Base-by-base conservation (phyloP, 2,797 vertebrate genomes). In the Onychomys leucogaster region DNA sequence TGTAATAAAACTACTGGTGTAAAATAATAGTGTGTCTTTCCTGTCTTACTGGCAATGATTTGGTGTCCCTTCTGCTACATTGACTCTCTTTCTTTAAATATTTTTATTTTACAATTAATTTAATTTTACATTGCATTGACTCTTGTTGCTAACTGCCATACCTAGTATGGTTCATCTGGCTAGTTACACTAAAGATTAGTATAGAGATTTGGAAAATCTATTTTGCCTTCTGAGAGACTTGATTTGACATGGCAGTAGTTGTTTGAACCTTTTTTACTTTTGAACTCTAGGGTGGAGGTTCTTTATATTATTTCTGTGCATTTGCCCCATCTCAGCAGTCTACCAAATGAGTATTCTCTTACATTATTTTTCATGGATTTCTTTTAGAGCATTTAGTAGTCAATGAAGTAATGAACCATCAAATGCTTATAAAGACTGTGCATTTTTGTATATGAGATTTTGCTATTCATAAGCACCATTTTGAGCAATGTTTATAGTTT, bases 1-100 rank as follows among this genome's bases (percentile, higher is more conserved):
- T 98, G 98, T 98, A 99, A 98, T 98, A 98, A 98, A 98, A 97
- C 98, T 97, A 97, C 69, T 98, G 97, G 97, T 98, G 98, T 98
- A 97, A 98, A 98, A 95, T 61, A 95, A 80, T 63, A 55, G 81
- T 55, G 57, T 90, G 87, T 59, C 90, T 97, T 0, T 77, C 96
- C 91, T 93, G 81, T 96, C 77, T 90, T 88, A 21, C 65, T 96
- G 89, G 78, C 84, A 49, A 34, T 83, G 32, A 34, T 82, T 77
- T 97, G 92, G 61, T 52, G 76, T 91, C 61, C 49, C 90, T 93
- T 67, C 83, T 82, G 29, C 92, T 85, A 91, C 49, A 37, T 65
- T 8, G 34, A 23, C 11, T 55, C 49, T 52, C 16, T 55, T 55
- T 55, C n/a, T 52, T 14, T 14, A 49, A 49, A 55, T 55, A 55